phyloP scores from a whole-genome alignment of 1,140 invertebrate species.

The Dendrolimus punctatus region DNA sequence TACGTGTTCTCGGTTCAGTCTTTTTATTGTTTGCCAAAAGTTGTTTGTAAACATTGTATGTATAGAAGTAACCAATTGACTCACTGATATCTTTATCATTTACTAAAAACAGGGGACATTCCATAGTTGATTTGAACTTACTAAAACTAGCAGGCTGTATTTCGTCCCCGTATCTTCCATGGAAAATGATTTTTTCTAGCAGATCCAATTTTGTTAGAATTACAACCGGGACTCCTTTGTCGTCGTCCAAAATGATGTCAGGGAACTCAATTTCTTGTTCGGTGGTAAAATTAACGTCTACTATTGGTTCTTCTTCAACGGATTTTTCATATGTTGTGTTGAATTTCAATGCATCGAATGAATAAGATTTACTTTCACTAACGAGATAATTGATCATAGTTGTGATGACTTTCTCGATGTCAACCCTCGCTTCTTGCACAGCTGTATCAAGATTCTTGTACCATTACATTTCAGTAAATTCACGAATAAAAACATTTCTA shows the following conservation, averaged over 20 bases:
- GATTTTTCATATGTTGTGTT: too few relatives aligned
- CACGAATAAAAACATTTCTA: too few relatives aligned
- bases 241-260: slow-evolving; percentile 26
- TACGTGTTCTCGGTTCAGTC: slow-evolving; percentile 7
- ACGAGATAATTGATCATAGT: slow-evolving; percentile 29
- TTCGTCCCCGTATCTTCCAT: not conserved
- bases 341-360: too few relatives aligned
- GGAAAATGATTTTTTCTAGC: slow-evolving; percentile 29
- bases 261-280: slow-evolving; percentile 31
- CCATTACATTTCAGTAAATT: slow-evolving; percentile 5
- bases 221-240: slow-evolving; percentile 28
- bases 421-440: slow-evolving; percentile 11
- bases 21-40: slow-evolving; percentile 14
- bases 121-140: slow-evolving; percentile 28
- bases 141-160: slow-evolving; percentile 16
- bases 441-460: slow-evolving; percentile 17
- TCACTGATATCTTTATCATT: slow-evolving; percentile 22
- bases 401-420: slow-evolving; percentile 24
- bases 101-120: slow-evolving; percentile 27
- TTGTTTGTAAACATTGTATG: slow-evolving; percentile 29
- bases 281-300: slow-evolving; percentile 19
- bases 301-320: slow-evolving; percentile 16
- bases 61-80: slow-evolving; percentile 31
- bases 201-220: slow-evolving; percentile 18
- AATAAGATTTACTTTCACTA: not conserved